These are phyloP conservation scores for Triplophysa bombifrons DNA, from an alignment of 2,797 vertebrate species.

Conservation along the genomic window DNA sequence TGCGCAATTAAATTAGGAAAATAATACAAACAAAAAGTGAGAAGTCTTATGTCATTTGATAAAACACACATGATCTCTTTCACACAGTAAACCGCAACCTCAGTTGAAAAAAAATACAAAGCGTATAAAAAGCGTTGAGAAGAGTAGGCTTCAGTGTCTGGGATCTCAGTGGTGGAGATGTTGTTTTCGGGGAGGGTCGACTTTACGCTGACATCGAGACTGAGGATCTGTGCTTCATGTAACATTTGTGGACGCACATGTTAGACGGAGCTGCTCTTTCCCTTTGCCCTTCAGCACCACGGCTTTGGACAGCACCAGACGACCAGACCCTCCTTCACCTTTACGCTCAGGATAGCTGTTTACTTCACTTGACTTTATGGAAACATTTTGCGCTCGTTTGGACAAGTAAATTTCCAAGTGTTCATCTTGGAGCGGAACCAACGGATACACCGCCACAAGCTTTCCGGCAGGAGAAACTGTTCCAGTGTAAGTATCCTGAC, in stretches of 20 bases:
- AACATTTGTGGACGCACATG: constrained; percentile 75
- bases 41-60: background rate
- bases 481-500: constrained; percentile 49
- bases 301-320: constrained; percentile 78
- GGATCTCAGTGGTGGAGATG: constrained; percentile 81
- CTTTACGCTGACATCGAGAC: constrained; percentile 84
- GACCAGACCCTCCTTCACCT: constrained; percentile 62
- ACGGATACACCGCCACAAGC: constrained; percentile 54
- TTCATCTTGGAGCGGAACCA: constrained; percentile 66
- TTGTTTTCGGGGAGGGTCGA: constrained; percentile 80
- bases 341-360: constrained; percentile 66
- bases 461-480: constrained; percentile 50
- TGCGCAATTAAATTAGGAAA: background rate
- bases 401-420: constrained; percentile 61
- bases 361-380: constrained; percentile 61
- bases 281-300: constrained; percentile 80
- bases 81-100: constrained; percentile 36
- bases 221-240: constrained; percentile 74
- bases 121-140: constrained; percentile 80
- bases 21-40: constrained; percentile 1
- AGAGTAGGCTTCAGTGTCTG: constrained; percentile 77
- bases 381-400: constrained; percentile 66
- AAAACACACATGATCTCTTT: constrained; percentile 30
- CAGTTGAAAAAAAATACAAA: constrained; percentile 64
- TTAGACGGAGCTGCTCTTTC: constrained; percentile 75